These are phyloP conservation scores for Grantiella picta DNA, from an alignment of 2,113 vertebrate species.

Conservation along the genomic window DNA sequence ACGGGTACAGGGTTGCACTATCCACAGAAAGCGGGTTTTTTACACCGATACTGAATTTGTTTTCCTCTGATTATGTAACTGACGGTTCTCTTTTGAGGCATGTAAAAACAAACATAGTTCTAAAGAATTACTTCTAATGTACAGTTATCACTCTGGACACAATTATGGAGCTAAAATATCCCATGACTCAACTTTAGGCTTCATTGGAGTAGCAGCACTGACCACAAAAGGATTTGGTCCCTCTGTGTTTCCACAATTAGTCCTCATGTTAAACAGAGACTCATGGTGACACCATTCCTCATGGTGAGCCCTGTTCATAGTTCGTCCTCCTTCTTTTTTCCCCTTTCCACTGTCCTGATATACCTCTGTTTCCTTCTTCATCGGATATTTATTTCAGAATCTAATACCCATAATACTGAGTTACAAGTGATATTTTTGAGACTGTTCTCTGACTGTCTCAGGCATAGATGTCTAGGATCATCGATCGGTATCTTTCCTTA, in stretches of 20 bases:
- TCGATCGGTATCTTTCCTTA: background rate
- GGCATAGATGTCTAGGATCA: background rate
- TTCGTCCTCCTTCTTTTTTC: background rate
- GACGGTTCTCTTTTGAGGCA: background rate
- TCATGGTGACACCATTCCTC: background rate
- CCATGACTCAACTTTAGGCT: background rate
- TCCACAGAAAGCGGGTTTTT: conserved; percentile 16
- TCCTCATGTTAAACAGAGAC: background rate
- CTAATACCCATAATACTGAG: background rate
- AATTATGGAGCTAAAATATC: background rate
- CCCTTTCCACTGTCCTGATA: background rate
- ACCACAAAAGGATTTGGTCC: background rate
- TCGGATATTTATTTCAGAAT: background rate
- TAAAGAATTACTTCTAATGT: background rate
- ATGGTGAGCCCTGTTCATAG: background rate
- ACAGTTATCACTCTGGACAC: background rate
- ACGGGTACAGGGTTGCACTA: background rate
- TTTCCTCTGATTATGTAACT: background rate
- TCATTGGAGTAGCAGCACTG: background rate
- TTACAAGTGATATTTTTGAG: background rate
- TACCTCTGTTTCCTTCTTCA: background rate
- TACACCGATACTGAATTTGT: background rate
- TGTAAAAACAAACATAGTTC: background rate
- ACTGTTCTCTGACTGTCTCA: background rate
- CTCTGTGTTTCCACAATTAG: background rate